A percentile compares a stretch with the other conserved stretches of the same genome.
These are phyloP conservation scores for Australoheros facetus DNA, from an alignment of 2,797 vertebrate genomes.

Conservation along the genomic window DNA sequence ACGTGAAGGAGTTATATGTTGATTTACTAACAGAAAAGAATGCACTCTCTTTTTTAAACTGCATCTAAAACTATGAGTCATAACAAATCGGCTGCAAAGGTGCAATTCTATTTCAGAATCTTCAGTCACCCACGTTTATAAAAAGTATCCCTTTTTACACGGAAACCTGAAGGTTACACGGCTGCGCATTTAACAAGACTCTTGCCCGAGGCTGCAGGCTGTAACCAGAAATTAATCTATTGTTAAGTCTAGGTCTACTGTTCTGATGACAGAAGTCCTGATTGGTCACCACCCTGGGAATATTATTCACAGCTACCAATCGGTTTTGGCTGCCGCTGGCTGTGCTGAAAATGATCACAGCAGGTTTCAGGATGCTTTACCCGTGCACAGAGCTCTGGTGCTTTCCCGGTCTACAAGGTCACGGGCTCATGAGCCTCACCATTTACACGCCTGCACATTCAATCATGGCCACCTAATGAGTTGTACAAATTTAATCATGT, in stretches of 20 bases:
- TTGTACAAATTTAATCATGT: slow-evolving; percentile 67
- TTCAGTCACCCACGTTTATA: slow-evolving; percentile 7
- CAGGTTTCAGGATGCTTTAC: slow-evolving; percentile 29
- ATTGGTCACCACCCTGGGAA: slow-evolving; percentile 63
- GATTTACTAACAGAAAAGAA: not conserved
- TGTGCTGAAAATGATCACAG: slow-evolving; percentile 46
- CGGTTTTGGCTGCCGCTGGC: slow-evolving; percentile 16
- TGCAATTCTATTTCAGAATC: slow-evolving; percentile 8
- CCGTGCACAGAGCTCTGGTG: not conserved
- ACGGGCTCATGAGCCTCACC: slow-evolving; percentile 8
- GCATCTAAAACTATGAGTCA: slow-evolving; percentile 8
- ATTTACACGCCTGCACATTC: slow-evolving; percentile 45
- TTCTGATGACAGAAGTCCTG: slow-evolving; percentile 55
- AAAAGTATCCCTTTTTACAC: not conserved
- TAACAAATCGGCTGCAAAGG: not conserved
- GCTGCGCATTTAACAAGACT: slow-evolving; percentile 1
- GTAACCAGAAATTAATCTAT: slow-evolving; percentile 58
- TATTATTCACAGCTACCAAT: slow-evolving; percentile 30
- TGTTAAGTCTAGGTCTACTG: slow-evolving; percentile 33
- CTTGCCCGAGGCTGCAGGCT: slow-evolving; percentile 28
- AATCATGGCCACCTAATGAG: slow-evolving; percentile 67
- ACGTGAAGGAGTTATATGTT: not conserved
- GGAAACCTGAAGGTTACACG: slow-evolving; percentile 33
- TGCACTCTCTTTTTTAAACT: not conserved
- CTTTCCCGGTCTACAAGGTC: slow-evolving; percentile 48